Percentiles rank a stretch among this genome's conserved stretches.
phyloP scores from a whole-genome alignment of 2,797 vertebrate species.

The Tragopan temminckii region DNA sequence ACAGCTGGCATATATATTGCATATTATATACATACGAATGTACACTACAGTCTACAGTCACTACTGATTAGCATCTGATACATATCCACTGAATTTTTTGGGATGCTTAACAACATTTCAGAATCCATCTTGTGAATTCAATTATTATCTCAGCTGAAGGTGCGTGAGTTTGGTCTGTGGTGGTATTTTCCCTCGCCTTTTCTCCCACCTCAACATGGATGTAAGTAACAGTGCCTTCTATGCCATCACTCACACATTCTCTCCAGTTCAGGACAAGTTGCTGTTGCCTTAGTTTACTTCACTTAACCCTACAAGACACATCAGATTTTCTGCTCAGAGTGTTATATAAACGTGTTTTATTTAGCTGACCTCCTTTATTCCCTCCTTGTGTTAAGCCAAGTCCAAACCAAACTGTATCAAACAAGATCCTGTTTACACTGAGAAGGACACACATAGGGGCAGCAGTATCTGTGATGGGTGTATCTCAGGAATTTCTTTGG shows the following conservation, averaged over 20 bases:
- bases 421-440: background rate
- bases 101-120: background rate
- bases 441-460: background rate
- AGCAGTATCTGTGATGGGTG: background rate
- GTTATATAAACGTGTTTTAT: background rate
- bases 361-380: background rate
- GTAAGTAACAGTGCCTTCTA: background rate
- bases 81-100: background rate
- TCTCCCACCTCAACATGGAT: background rate
- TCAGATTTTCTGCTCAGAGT: background rate
- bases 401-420: background rate
- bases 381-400: rapidly evolving
- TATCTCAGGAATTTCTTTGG: background rate
- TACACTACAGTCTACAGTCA: background rate
- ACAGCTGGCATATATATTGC: background rate
- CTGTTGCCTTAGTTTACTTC: background rate
- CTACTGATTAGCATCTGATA: background rate
- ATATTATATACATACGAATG: background rate
- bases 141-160: background rate
- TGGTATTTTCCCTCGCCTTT: background rate
- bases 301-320: background rate
- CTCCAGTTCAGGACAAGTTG: background rate
- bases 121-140: background rate
- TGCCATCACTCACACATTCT: background rate
- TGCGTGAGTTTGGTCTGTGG: background rate